Base-by-base conservation (phyloP, 2,888 invertebrate genomes). In the Prenolepis imparis region DNA sequence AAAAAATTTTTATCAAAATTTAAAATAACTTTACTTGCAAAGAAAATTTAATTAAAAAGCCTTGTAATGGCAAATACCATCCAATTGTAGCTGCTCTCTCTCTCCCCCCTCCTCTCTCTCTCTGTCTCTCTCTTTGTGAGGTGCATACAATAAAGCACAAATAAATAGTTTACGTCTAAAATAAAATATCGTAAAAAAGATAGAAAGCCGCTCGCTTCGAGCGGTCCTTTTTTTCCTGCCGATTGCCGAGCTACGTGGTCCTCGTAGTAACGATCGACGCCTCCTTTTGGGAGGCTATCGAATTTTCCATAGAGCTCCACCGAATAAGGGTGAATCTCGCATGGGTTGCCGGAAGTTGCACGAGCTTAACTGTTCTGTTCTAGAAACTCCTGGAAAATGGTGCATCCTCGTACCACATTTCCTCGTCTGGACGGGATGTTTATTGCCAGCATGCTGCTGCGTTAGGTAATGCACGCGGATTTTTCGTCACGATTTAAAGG, bases 221-320 rank as follows among this genome's bases (percentile, higher is more conserved):
- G 44, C 18, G 24, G 24, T 59, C 48, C n/a, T 66, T 64, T 61
- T 24, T 80, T 82, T 83, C 44, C 59, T 67, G 39, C 15, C 18
- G 64, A 44, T 44, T 63, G 18, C 44, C 32, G 32, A 84, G 78
- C 63, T 84, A 68, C 82, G 77, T 74, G 78, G 81, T 57, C 82
- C 61, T 72, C 41, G 72, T 52, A 73, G 80, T 85, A 88, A 88
- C 85, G 83, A 87, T 78, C 84, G 84, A 80, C 80, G 77, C 82
- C 70, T 73, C 84, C 70, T 77, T 15, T 32, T 11, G 75, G 59
- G 73, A 63, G 64, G 73, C 81, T 73, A 85, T 87, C 84, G 87
- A 89, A 89, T 89, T 89, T 89, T 86, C 84, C 80, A 73, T 74
- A 67, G 72, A 75, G 73, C 36, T 85, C 57, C 70, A 68, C n/a